phyloP scores from a whole-genome alignment of 2,113 vertebrate species.

The Cyanocitta stelleri region DNA sequence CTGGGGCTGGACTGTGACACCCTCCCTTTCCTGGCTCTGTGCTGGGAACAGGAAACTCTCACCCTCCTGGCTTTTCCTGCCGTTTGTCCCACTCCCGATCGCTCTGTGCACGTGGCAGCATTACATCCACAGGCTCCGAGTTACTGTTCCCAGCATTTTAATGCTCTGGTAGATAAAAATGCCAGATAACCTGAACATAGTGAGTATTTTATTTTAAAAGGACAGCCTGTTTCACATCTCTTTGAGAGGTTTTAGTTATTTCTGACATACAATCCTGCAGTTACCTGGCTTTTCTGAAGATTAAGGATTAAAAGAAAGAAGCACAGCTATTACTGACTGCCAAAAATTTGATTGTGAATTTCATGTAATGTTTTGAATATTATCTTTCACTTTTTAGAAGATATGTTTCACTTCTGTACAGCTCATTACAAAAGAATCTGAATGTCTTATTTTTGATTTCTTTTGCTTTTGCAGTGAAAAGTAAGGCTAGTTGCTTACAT shows the following conservation, averaged over 20 bases:
- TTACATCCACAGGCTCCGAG: background rate
- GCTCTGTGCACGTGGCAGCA: background rate
- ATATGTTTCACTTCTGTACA: background rate
- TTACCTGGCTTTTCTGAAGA: background rate
- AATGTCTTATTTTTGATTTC: background rate
- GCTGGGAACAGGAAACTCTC: background rate
- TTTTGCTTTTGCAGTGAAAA: background rate
- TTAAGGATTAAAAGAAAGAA: background rate
- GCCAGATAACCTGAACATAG: background rate
- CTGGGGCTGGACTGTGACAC: too few species aligned
- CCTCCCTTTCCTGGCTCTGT: background rate
- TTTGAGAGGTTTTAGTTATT: background rate
- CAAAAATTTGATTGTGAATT: background rate
- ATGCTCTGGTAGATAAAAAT: background rate
- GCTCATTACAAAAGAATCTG: background rate
- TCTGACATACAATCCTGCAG: background rate
- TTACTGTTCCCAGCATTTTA: background rate
- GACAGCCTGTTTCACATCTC: background rate
- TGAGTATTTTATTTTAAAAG: background rate
- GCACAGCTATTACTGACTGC: background rate
- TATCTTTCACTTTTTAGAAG: background rate
- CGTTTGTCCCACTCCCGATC: background rate
- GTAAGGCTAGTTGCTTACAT: background rate
- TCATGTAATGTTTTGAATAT: background rate
- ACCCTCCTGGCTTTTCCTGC: background rate